Conservation (phyloP, 1,140 invertebrate species). For the Tyrophagus putrescentiae region DNA sequence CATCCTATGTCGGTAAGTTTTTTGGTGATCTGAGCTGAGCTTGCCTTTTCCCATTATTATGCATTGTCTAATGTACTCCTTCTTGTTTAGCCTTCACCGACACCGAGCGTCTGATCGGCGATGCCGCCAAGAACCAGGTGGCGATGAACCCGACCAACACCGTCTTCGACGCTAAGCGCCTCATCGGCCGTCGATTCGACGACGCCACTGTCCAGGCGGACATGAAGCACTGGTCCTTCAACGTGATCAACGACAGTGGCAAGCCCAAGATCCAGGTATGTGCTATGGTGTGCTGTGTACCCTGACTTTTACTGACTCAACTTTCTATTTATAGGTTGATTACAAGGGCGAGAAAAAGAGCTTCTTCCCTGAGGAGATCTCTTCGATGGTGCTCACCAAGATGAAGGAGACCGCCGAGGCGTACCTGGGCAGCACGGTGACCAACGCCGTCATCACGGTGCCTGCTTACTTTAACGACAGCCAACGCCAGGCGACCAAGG, state of each 20-base stretch:
- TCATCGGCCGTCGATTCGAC: conserved; percentile 84
- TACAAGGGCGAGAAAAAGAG: conserved; percentile 41
- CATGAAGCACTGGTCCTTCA: conserved; percentile 95
- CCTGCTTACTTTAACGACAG: conserved; percentile 62
- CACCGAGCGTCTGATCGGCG: conserved; percentile 86
- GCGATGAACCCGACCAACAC: conserved; percentile 42
- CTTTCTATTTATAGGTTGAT: no score
- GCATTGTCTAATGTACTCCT: no score
- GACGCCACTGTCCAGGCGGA: conserved; percentile 74
- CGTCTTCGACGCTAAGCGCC: conserved; percentile 44
- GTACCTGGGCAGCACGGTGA: conserved; percentile 71
- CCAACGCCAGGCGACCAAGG: conserved; percentile 74
- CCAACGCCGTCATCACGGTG: conserved; percentile 77
- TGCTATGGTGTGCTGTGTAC: no score
- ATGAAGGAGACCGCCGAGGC: conserved; percentile 88
- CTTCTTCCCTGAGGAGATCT: conserved; percentile 44
- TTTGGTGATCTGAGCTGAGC: no score
- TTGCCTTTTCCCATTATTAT: no score
- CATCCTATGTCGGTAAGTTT: conserved; percentile 73
- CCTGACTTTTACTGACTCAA: no score
- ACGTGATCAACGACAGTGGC: conserved; percentile 62
- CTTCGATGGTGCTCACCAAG: conserved; percentile 50
- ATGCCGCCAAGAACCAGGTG: conserved; percentile 79
- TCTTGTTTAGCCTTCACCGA: conserved; percentile 95
- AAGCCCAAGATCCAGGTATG: conserved; percentile 82